These are phyloP conservation scores for Meriones unguiculatus DNA, from an alignment of 2,113 vertebrate species.

Conservation along the genomic window DNA sequence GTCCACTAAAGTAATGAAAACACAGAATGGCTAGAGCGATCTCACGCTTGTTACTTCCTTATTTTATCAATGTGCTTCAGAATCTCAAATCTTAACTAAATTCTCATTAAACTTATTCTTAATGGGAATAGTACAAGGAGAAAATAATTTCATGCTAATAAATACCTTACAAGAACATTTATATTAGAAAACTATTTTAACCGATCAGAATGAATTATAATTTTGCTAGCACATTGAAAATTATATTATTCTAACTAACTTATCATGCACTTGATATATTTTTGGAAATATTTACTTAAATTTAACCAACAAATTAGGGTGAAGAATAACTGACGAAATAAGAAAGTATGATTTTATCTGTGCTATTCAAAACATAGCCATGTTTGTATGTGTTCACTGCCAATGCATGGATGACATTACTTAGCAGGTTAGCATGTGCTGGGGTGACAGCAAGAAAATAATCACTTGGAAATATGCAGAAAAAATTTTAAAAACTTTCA, in stretches of 20 bases:
- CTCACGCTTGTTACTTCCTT: background rate
- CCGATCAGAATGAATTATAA: background rate
- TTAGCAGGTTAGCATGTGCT: background rate
- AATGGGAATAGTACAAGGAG: background rate
- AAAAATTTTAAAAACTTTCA: background rate
- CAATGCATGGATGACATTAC: background rate
- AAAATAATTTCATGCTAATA: conserved; percentile 22
- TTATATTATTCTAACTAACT: conserved; percentile 26
- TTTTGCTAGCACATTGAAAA: background rate
- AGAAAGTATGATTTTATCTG: conserved; percentile 35
- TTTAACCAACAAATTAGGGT: conserved; percentile 17
- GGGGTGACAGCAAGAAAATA: conserved; percentile 37
- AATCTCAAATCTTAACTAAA: conserved; percentile 1
- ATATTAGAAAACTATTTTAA: conserved; percentile 26
- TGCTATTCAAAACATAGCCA: conserved; percentile 5
- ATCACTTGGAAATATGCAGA: background rate
- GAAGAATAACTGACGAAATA: conserved; percentile 14
- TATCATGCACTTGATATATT: background rate
- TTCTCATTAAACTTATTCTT: conserved; percentile 65
- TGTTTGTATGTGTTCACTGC: background rate
- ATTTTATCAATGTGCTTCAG: conserved; percentile 32
- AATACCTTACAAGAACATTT: conserved; percentile 28
- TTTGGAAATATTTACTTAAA: conserved; percentile 10
- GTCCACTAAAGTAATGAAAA: conserved; percentile 39
- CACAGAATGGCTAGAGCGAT: background rate